Conservation (phyloP, 1,140 invertebrate species). For the Paramacrobiotus metropolitanus region DNA sequence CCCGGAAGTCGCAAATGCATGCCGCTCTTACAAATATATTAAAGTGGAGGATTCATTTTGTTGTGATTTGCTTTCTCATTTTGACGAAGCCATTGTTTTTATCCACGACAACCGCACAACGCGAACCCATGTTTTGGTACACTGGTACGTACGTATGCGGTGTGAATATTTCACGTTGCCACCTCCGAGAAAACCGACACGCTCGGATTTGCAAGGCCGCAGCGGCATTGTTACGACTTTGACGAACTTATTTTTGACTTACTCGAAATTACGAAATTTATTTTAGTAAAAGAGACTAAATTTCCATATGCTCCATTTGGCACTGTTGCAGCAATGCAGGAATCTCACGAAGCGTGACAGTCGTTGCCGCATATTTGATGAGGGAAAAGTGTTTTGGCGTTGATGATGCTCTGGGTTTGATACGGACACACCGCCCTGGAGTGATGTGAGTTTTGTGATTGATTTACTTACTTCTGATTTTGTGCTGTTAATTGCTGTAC, state of each 20-base stretch:
- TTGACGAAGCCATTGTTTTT: not conserved
- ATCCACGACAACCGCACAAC: not conserved
- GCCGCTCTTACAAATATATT: not conserved
- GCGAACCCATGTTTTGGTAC: not conserved
- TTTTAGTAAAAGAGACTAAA: too few species aligned
- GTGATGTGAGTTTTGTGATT: not conserved
- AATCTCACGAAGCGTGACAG: not conserved
- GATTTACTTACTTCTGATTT: not conserved
- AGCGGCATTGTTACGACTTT: too few species aligned
- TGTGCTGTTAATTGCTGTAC: not conserved
- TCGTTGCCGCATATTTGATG: not conserved
- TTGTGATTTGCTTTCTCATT: not conserved
- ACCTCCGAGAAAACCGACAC: too few species aligned
- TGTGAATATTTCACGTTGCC: too few species aligned
- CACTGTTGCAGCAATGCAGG: not conserved
- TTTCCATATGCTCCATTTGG: too few species aligned
- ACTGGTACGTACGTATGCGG: not conserved
- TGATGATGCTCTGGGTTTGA: not conserved
- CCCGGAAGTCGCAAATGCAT: not conserved
- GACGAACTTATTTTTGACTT: too few species aligned
- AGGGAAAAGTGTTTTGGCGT: not conserved
- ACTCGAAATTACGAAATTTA: too few species aligned
- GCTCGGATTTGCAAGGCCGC: too few species aligned
- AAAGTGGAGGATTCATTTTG: not conserved
- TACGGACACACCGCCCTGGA: not conserved